phyloP scores from a whole-genome alignment of 2,888 invertebrate species.

The Dendrolimus houi region DNA sequence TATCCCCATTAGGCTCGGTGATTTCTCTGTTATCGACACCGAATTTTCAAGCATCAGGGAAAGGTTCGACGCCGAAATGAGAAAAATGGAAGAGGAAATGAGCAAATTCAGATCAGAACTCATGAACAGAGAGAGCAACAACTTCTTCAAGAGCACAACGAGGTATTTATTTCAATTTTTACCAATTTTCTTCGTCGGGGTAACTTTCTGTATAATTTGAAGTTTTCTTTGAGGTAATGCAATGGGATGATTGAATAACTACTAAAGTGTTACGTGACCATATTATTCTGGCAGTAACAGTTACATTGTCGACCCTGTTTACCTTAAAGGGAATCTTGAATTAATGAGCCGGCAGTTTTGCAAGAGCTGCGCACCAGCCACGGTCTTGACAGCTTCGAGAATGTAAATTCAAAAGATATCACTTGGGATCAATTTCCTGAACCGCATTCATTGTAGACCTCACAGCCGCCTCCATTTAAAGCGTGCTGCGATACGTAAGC shows the following conservation, averaged over 20 bases:
- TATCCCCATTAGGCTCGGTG: slow-evolving; percentile 95
- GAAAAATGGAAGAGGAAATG: slow-evolving; percentile 99
- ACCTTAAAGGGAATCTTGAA: slow-evolving; percentile 70
- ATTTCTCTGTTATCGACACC: slow-evolving; percentile 96
- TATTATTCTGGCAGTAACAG: slow-evolving; percentile 51
- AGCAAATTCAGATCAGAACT: slow-evolving; percentile 94
- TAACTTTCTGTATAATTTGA: too few relatives aligned
- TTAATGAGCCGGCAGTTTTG: slow-evolving; percentile 63
- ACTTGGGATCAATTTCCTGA: slow-evolving; percentile 70
- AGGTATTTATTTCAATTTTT: slow-evolving; percentile 78
- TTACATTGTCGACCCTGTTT: slow-evolving; percentile 46
- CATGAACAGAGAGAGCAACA: slow-evolving; percentile 94
- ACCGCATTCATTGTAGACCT: slow-evolving; percentile 72
- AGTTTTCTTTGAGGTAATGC: too few relatives aligned
- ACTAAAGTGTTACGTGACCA: slow-evolving; percentile 18
- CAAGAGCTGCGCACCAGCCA: slow-evolving; percentile 49
- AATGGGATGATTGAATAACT: too few relatives aligned
- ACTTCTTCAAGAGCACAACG: slow-evolving; percentile 92
- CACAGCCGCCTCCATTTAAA: slow-evolving; percentile 75
- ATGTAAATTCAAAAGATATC: slow-evolving; percentile 64
- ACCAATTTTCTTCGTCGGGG: neutral
- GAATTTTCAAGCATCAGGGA: slow-evolving; percentile 98
- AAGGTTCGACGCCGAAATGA: slow-evolving; percentile 97
- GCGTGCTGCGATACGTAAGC: slow-evolving; percentile 76
- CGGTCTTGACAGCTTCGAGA: slow-evolving; percentile 46